Evolutionary conservation across 2,888 invertebrate genomes (phyloP), one percentile per base, ranked within the genome.

Genomic region (Rhingia rostrata): DNA sequence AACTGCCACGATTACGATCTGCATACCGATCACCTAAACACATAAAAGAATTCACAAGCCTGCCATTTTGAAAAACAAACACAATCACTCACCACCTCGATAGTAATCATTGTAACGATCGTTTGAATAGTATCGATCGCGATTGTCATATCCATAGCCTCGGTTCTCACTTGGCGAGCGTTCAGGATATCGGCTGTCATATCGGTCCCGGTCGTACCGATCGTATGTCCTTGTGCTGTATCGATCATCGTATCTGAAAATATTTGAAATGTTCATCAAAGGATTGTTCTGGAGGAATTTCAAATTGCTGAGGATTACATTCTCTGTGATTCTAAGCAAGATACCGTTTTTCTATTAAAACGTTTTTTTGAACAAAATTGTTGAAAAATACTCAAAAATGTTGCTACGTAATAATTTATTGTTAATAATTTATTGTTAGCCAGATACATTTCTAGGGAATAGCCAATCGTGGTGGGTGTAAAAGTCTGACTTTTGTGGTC

Each of bases 61-160:
- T 22, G 22, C 6, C 14, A n/a, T 22, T 12, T 39, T 33, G 0
- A 47, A 9, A 0, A 7, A 51, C 6, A 43, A 12, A 12, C 33
- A 4, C 2, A 64, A 4, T n/a, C 3, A 63, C 67, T 73, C 66
- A 86, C 88, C 88, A 80, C 87, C 86, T 32, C 86, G 73, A 74
- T 87, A 88, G 61, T 86, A 87, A 39, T 90, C 90, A 45, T 86
- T 87, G n/a, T 87, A 88, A 3, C 90, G 89, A 86, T 89, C 89
- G 58, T 86, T 85, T 56, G 87, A 86, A 60, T 87, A 86, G 66
- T 88, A 88, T 14, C 90, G 89, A 87, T 91, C 91, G 32, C 91
- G 86, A 79, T 87, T 90, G 12, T 90, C 90, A 72, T 92, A 92
- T 41, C 91, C 91, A 86, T 89, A 89, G 6, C 90, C 90, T 32